These are phyloP conservation scores for Zaprionus tsacasi DNA, from an alignment of 1,140 invertebrate species.

Conservation along the genomic window DNA sequence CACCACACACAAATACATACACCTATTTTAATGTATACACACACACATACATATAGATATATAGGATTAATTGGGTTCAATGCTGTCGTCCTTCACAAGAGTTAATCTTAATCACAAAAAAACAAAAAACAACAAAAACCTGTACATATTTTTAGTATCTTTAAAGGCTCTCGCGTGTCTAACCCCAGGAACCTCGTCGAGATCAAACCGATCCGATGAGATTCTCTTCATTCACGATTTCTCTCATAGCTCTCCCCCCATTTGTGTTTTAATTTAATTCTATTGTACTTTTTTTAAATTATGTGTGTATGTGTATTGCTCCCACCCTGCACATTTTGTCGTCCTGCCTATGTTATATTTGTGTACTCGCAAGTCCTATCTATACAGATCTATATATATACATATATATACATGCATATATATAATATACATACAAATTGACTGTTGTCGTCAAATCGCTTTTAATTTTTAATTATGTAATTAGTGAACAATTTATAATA, in stretches of 20 bases:
- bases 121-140: conserved; percentile 37
- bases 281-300: conserved; percentile 19
- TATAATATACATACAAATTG: conserved; percentile 32
- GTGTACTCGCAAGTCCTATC: conserved; percentile 45
- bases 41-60: conserved; percentile 43
- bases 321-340: conserved; percentile 29
- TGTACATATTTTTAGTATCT: conserved; percentile 75
- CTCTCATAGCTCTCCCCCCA: conserved; percentile 20
- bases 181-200: neutral
- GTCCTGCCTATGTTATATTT: conserved; percentile 51
- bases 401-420: conserved; percentile 23
- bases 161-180: conserved; percentile 56
- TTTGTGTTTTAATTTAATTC: conserved; percentile 35
- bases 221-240: conserved; percentile 42
- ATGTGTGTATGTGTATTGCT: conserved; percentile 13
- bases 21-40: conserved; percentile 51
- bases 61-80: conserved; percentile 69
- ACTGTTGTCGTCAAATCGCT: conserved; percentile 56
- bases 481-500: conserved; percentile 64
- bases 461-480: conserved; percentile 79
- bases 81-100: conserved; percentile 60
- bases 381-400: conserved; percentile 26
- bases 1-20: conserved; percentile 28
- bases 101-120: conserved; percentile 51
- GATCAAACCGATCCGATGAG: conserved; percentile 9